phyloP scores from a whole-genome alignment of 2,113 vertebrate genomes.

The Piprites chloris region DNA sequence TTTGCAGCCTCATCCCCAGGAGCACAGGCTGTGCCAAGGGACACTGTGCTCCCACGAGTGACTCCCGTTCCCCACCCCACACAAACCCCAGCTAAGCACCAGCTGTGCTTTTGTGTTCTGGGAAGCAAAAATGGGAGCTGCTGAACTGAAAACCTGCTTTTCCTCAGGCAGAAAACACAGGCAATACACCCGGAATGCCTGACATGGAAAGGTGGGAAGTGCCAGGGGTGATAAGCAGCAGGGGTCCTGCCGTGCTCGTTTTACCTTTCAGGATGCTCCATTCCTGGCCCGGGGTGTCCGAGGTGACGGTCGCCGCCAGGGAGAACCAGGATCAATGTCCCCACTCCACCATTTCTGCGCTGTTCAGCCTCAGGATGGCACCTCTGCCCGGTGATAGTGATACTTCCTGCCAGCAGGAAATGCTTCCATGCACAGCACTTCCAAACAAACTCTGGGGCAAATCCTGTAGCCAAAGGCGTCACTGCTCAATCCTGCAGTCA shows the following conservation, averaged over 20 bases:
- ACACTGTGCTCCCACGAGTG: background rate
- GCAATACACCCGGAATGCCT: background rate
- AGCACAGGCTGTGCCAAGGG: background rate
- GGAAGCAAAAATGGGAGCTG: background rate
- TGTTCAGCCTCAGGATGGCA: background rate
- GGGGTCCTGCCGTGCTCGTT: background rate
- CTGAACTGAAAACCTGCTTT: background rate
- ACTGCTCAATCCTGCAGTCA: background rate
- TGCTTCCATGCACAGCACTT: background rate
- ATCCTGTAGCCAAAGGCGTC: background rate
- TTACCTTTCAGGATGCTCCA: background rate
- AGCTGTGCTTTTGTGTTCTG: background rate
- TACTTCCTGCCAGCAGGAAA: background rate
- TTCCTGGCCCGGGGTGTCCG: background rate
- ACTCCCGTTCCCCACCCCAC: background rate
- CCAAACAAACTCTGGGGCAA: background rate
- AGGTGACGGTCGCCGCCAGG: rapidly evolving
- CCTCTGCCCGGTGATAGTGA: background rate
- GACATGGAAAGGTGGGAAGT: background rate
- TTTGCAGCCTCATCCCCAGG: background rate
- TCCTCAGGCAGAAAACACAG: background rate
- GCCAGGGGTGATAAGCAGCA: background rate
- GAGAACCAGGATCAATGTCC: background rate
- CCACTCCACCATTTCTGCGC: background rate
- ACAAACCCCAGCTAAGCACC: background rate